Percentiles rank a stretch among this genome's conserved stretches.
Evolutionary conservation across 2,113 vertebrate species (phyloP).

Genomic region (Urocynchramus pylzowi): DNA sequence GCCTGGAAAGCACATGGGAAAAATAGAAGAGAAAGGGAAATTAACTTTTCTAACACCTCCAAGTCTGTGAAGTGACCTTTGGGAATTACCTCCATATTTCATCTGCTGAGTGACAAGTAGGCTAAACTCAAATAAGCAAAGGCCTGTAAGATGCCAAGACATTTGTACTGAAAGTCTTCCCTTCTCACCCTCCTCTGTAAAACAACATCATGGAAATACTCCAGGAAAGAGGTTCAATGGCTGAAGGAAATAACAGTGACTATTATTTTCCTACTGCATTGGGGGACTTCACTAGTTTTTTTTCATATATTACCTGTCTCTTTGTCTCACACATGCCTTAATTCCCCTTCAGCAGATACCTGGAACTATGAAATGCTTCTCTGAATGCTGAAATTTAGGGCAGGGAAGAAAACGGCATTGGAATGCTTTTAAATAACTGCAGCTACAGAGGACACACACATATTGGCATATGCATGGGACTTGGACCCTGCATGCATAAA

Average conservation of each 20-base stretch:
- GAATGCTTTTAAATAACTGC: neutral
- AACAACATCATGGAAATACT: neutral
- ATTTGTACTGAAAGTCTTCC: neutral
- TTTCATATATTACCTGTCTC: neutral
- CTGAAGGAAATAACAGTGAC: neutral
- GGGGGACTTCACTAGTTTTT: neutral
- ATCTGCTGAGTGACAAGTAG: neutral
- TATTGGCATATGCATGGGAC: neutral
- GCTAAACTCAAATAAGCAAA: neutral
- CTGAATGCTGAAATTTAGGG: neutral
- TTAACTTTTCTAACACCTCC: neutral
- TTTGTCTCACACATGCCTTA: neutral
- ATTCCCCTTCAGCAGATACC: neutral
- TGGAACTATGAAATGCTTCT: neutral
- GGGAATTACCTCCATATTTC: neutral
- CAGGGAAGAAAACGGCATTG: neutral
- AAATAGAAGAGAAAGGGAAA: neutral
- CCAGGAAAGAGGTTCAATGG: neutral
- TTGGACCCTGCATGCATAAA: neutral
- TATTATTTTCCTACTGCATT: neutral
- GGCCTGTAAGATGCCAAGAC: neutral
- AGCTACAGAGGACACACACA: neutral
- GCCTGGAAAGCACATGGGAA: neutral
- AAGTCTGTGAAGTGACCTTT: neutral
- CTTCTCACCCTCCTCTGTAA: neutral